These are phyloP conservation scores for Athene noctua DNA, from an alignment of 2,113 vertebrate genomes.

Conservation along the genomic window DNA sequence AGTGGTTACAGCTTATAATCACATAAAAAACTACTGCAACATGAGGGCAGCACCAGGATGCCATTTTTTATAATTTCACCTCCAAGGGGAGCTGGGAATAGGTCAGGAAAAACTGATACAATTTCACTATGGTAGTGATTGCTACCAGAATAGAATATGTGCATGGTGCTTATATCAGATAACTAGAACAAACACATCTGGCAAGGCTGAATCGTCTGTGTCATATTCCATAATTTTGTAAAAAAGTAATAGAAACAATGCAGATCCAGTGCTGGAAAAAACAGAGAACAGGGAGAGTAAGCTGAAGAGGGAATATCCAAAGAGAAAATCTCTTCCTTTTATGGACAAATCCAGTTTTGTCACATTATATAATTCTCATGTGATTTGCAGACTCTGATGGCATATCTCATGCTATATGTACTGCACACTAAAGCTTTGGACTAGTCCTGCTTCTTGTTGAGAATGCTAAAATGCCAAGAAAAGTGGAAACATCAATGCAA, in stretches of 20 bases:
- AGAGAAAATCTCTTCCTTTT: not conserved
- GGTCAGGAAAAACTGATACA: not conserved
- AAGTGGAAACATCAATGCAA: not conserved
- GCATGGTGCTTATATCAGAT: not conserved
- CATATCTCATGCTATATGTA: not conserved
- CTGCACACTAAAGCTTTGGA: not conserved
- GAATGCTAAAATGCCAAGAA: not conserved
- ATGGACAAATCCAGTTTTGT: not conserved
- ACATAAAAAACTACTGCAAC: not conserved
- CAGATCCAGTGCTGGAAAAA: not conserved
- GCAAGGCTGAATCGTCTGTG: not conserved
- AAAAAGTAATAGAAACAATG: rapidly evolving
- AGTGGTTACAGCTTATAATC: not conserved
- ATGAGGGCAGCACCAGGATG: rapidly evolving
- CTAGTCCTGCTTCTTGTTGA: not conserved
- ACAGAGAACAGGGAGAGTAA: not conserved
- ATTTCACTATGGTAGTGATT: not conserved
- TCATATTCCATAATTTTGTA: not conserved
- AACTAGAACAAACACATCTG: not conserved
- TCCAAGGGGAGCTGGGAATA: not conserved
- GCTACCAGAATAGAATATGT: not conserved
- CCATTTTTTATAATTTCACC: not conserved
- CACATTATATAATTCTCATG: not conserved
- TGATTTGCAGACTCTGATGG: not conserved
- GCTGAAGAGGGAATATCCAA: not conserved